Base-by-base conservation (phyloP, 2,113 vertebrate species). In the Sphaerodactylus townsendi region DNA sequence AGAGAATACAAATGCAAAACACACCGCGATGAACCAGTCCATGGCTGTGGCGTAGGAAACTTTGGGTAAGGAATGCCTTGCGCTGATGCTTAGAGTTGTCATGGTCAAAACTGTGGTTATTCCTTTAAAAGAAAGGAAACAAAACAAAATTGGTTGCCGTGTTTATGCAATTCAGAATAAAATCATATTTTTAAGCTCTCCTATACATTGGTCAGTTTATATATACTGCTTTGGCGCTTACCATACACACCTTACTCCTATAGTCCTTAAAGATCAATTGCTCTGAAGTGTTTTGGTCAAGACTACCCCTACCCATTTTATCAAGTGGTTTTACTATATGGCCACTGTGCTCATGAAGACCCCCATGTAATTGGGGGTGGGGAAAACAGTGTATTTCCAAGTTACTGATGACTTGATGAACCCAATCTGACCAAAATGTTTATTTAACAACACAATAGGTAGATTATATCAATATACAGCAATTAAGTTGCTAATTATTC, bases 1-100 rank as follows among this genome's bases (percentile, higher is more conserved):
- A 30, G 99, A 99, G 96, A 99, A 99, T 86, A 99, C 99, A 78
- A 99, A 99, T 91, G 99, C 98, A 86, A 99, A 99, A 93, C 99
- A 99, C 87, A 99, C 98, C 0, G 99, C 99, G 86, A 99, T 99
- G 94, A 99, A 99, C 98, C 99, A 99, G 94, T 99, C 99, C 99
- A 99, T 99, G 62, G 99, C 99, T 1, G 99, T 99, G 85, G 99
- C 99, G 14, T 99, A 99, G 17, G 98, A 99, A 79, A 99, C 99
- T 96, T 99, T 99, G 70, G 99, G 99, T 85, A 99, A 95, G 37
- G 98, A 99, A 92, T 99, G 98, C 81, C 99, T 96, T 10, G 99
- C 99, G n/a, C 98, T 99, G 97, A 99, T 99, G 85, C 98, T 99
- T 83, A 99, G 94, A 0, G 99, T 99, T 1, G 98, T 99, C 99